A percentile compares a stretch with the other conserved stretches of the same genome.
These are phyloP conservation scores for Petaurus breviceps DNA, from an alignment of 2,113 vertebrate genomes.

Conservation along the genomic window DNA sequence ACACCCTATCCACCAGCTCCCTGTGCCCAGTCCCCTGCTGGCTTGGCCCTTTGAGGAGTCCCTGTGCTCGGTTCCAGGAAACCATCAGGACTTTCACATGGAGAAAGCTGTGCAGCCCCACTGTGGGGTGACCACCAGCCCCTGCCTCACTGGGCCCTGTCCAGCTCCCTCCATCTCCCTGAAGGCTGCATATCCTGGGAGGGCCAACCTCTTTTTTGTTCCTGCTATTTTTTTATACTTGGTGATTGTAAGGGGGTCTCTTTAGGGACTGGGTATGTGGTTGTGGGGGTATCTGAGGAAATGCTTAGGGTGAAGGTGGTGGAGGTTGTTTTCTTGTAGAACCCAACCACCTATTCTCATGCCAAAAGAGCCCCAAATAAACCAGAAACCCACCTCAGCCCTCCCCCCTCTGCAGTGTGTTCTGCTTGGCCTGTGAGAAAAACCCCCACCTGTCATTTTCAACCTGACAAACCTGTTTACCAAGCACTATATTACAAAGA, in stretches of 20 bases:
- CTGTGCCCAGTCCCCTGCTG: not conserved
- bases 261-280: slow-evolving; percentile 25
- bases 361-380: slow-evolving; percentile 52
- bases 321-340: slow-evolving; percentile 28
- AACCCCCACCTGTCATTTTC: not conserved
- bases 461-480: not conserved
- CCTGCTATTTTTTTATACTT: slow-evolving; percentile 62
- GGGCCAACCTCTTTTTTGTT: not conserved
- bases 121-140: not conserved
- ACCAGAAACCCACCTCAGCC: slow-evolving; percentile 48
- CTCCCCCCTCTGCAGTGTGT: slow-evolving; percentile 26
- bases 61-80: not conserved
- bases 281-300: slow-evolving; percentile 42
- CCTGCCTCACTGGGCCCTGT: not conserved
- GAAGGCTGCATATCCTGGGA: not conserved
- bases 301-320: not conserved
- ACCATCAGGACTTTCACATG: not conserved
- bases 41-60: not conserved
- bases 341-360: not conserved
- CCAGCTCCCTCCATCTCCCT: not conserved
- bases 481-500: not conserved
- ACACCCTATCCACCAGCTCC: not conserved
- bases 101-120: not conserved
- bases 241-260: slow-evolving; percentile 57
- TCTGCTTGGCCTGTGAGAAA: not conserved